Conservation (phyloP, 2,113 vertebrate species). For the Cottus gobio region DNA sequence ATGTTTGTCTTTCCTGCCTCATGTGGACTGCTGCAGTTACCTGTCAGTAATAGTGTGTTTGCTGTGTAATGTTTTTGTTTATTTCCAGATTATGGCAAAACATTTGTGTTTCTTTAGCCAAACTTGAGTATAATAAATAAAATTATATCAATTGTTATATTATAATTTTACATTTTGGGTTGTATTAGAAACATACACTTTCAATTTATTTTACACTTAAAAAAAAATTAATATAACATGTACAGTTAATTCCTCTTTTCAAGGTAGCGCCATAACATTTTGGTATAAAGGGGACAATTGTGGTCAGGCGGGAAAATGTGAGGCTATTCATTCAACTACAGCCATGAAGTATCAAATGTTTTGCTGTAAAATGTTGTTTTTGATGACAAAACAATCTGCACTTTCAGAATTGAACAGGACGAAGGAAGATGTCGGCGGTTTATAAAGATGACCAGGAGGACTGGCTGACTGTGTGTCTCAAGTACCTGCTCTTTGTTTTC, state of each 20-base stretch:
- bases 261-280: not conserved
- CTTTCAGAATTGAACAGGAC: constrained; percentile 44
- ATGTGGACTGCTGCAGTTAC: constrained; percentile 6
- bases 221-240: too few species aligned
- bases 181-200: not conserved
- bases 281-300: not conserved
- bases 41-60: constrained; percentile 2
- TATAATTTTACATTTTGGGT: not conserved
- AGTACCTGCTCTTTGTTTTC: constrained; percentile 89
- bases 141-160: not conserved
- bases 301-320: not conserved
- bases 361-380: not conserved
- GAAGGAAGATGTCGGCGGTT: constrained; percentile 78
- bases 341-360: not conserved
- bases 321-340: not conserved
- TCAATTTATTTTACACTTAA: not conserved
- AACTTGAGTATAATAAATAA: constrained; percentile 1
- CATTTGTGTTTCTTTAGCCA: not conserved
- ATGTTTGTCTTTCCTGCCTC: not conserved
- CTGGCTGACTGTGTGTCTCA: constrained; percentile 86
- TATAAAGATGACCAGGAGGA: constrained; percentile 85
- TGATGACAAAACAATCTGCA: not conserved
- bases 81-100: not conserved
- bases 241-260: not conserved
- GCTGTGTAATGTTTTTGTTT: not conserved